A percentile compares a stretch with the other conserved stretches of the same genome.
phyloP scores from a whole-genome alignment of 1,140 invertebrate genomes.

The Bombus difficillimus region DNA sequence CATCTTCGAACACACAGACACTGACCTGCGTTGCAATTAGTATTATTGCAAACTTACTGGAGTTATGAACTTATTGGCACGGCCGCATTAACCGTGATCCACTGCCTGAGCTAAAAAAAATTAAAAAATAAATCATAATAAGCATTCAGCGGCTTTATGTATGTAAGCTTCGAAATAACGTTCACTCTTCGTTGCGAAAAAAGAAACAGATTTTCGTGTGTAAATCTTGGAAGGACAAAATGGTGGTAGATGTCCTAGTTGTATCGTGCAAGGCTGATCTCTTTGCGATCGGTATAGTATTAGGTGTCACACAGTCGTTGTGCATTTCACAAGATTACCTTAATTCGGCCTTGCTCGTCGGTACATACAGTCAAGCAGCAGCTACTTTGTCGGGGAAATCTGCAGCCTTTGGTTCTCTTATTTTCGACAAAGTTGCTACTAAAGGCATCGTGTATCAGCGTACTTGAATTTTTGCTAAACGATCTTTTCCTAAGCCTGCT shows the following conservation, averaged over 20 bases:
- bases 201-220: background rate
- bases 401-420: background rate
- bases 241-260: conserved; percentile 11
- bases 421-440: background rate
- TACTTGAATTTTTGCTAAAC: conserved; percentile 32
- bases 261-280: conserved; percentile 30
- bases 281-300: conserved; percentile 24
- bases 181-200: background rate
- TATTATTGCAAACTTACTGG: conserved; percentile 1
- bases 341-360: conserved; percentile 34
- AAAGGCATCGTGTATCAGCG: background rate
- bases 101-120: conserved; percentile 26
- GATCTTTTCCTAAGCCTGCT: conserved; percentile 36
- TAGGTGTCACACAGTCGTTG: conserved; percentile 43
- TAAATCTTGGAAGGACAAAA: background rate
- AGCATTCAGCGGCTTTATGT: conserved; percentile 9
- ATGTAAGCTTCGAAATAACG: conserved; percentile 12
- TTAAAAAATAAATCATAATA: conserved; percentile 18
- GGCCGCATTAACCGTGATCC: conserved; percentile 31
- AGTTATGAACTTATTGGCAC: conserved; percentile 5
- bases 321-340: conserved; percentile 26
- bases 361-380: background rate
- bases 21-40: conserved; percentile 30
- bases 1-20: conserved; percentile 8
- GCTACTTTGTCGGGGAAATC: background rate